A percentile compares a stretch with the other conserved stretches of the same genome.
Conservation (phyloP, 2,113 vertebrate species). For the Oryzias melastigma region DNA sequence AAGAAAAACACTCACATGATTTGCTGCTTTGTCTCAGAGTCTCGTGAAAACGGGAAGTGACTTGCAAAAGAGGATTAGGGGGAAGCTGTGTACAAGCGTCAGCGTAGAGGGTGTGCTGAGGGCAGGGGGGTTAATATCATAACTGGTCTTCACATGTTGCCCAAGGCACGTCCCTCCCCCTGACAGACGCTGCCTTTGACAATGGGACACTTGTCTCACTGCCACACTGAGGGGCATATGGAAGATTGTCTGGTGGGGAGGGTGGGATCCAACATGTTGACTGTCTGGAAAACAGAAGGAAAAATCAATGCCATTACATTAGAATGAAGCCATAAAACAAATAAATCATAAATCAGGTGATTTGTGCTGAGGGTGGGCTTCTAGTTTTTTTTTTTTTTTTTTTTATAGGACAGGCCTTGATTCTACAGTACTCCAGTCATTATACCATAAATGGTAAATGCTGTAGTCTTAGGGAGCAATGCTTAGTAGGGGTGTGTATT, state of each 20-base stretch:
- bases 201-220: slow-evolving; percentile 70
- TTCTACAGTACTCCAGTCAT: background rate
- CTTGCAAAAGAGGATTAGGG: slow-evolving; percentile 68
- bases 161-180: slow-evolving; percentile 37
- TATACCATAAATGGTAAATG: too few species aligned
- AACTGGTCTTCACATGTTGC: slow-evolving; percentile 63
- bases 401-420: background rate
- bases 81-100: slow-evolving; percentile 43
- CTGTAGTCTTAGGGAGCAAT: too few species aligned
- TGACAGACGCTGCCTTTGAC: slow-evolving; percentile 59
- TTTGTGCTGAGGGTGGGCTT: background rate
- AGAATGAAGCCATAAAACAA: background rate
- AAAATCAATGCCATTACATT: background rate
- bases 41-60: slow-evolving; percentile 68
- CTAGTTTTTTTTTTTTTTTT: too few species aligned
- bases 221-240: slow-evolving; percentile 49
- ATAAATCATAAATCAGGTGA: background rate
- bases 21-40: slow-evolving; percentile 62
- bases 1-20: slow-evolving; percentile 54
- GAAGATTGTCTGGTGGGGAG: background rate
- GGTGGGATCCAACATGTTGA: slow-evolving; percentile 27
- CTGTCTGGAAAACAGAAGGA: slow-evolving; percentile 21
- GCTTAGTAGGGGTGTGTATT: too few species aligned
- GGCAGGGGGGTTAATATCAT: slow-evolving; percentile 55
- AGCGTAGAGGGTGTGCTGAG: slow-evolving; percentile 19